Percentiles rank a stretch among this genome's conserved stretches.
Evolutionary conservation across 2,113 vertebrate species (phyloP).

Genomic region (Toxotes jaculatrix): DNA sequence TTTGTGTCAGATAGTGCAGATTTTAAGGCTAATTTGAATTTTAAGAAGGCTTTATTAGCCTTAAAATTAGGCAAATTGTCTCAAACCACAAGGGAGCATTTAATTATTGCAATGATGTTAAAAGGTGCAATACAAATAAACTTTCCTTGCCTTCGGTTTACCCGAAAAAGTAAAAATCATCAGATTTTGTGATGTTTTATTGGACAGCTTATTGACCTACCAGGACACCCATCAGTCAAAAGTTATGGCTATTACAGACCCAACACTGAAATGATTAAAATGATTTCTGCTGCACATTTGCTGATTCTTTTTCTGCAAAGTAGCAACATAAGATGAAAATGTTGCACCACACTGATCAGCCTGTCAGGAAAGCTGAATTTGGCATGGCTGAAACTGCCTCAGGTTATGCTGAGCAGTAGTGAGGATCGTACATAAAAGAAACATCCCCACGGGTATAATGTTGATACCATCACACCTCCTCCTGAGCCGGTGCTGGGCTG

Average conservation of each 20-base stretch:
- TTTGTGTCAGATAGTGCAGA: background rate
- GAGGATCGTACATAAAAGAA: conserved; percentile 12
- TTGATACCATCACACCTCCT: background rate
- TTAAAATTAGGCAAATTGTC: background rate
- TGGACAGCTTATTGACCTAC: background rate
- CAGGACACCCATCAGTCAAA: background rate
- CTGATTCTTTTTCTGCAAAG: background rate
- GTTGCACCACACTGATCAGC: background rate
- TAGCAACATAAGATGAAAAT: background rate
- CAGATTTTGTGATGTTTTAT: background rate
- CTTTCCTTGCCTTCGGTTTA: background rate
- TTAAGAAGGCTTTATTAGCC: background rate
- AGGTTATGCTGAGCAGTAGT: background rate
- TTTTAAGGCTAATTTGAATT: background rate
- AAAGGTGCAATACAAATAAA: background rate
- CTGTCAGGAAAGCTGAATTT: background rate
- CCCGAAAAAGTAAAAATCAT: too few relatives aligned
- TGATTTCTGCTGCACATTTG: background rate
- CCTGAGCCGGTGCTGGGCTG: background rate
- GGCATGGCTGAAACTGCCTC: background rate
- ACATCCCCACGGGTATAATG: background rate
- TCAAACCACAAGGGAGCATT: background rate
- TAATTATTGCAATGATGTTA: background rate
- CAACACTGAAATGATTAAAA: background rate
- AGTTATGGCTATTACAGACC: background rate